Evolutionary conservation across 1,140 invertebrate species (phyloP), one percentile per base, ranked within the genome.

Genomic region (Drosophila murphyi): DNA sequence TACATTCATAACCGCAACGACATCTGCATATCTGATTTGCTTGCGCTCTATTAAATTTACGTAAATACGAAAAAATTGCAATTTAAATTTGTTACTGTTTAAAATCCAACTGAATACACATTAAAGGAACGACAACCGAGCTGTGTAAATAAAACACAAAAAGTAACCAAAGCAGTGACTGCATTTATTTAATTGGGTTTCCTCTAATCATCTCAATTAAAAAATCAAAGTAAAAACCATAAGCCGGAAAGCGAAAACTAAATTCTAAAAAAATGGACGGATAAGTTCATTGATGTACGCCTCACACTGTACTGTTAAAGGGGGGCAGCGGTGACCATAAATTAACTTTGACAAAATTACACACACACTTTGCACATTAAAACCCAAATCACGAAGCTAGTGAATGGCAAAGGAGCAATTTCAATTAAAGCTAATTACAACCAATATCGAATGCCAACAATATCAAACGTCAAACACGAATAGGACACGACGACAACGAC

Each of bases 341-440:
- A 88, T 88, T 88, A 88, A 89, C 80, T 88, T 89, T 88, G 77
- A 72, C 83, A 74, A 89, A 88, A 88, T 89, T 80, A 88, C 80
- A 88, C 75, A 88, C 79, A 81, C 37, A 54, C 10, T 89, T 73
- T 81, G 52, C 78, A 75, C 85, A 88, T 88, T 89, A 89, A 88
- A 88, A 88, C 78, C 74, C 85, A 85, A 89, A 89, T 89, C 85
- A 89, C 85, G 81, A 61, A 72, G 55, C 63, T 54, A 72, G 65
- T 77, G 72, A 72, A 77, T 70, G 76, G 80, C 71, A 77, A 73
- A 85, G 86, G 69, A 89, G 85, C 86, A 90, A 89, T 89, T 89
- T 89, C 85, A 89, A 89, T 89, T 89, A 89, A 89, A 89, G 80
- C 85, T 89, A 89, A 89, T 89, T 89, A 89, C 85, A 90, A 81